Evolutionary conservation across 1,140 invertebrate genomes (phyloP), one percentile per base, ranked within the genome.

Genomic region (Patella vulgata): DNA sequence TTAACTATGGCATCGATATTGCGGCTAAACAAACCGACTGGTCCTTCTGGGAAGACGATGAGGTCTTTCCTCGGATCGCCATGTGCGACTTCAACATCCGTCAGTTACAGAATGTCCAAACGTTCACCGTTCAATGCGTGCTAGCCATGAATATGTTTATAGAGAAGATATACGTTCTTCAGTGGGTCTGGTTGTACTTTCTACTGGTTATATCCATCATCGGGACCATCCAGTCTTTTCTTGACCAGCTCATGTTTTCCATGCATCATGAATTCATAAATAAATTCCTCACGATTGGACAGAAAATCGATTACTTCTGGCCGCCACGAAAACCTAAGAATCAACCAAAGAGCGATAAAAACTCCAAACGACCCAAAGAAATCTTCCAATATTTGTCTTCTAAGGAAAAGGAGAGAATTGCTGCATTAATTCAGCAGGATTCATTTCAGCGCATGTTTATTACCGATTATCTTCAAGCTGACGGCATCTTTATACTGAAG

Each of bases 141-240:
- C 73, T 87, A 8, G 85, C 86, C 54, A 84, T 87, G 54, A 87
- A 87, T 58, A 75, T 87, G 19, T 87, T 87, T 73, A 86, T 87
- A 57, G 85, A 87, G 69, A 87, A 87, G 72, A 85, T 87, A 21
- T 87, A 86, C 69, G 79, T 86, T 9, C 83, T 87, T 63, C 58
- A 86, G 19, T 87, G 86, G 86, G 87, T 86, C 68, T 86, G 85
- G 85, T 77, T 85, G 50, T 77, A 85, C 40, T 76, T 85, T 54
- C 73, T 86, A 5, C 75, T 84, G 4, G 60, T 79, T 40, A 73
- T 84, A 5, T 78, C 71, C 21, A 64, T 68, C 33, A 56, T 73
- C 42, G 79, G 73, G 61, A 54, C 77, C 5, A 59, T 70, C 12
- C 52, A 62, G 17, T 80, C 77, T 76, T 23, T 77, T 11, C 62